These are phyloP conservation scores for Oncorhynchus keta DNA, from an alignment of 2,113 vertebrate species.

Conservation along the genomic window DNA sequence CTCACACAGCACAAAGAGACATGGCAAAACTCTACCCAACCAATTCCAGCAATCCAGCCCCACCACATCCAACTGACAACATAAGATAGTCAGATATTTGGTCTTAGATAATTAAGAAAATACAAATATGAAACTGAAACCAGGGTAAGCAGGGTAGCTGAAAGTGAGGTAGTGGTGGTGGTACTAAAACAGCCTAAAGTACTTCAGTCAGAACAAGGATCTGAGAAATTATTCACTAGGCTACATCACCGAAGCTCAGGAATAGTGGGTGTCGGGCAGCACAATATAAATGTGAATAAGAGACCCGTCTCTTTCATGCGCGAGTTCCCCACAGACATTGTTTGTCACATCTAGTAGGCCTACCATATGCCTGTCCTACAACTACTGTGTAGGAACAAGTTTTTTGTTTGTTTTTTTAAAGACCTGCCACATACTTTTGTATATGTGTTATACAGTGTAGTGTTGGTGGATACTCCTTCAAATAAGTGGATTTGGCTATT, in stretches of 20 bases:
- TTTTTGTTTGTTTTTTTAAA: not conserved
- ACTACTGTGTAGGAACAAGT: not conserved
- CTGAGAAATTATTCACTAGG: not conserved
- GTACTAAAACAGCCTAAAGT: too few species aligned
- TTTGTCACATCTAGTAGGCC: not conserved
- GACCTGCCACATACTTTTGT: not conserved
- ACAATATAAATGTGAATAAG: not conserved
- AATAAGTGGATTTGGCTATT: too few species aligned
- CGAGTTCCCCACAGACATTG: not conserved
- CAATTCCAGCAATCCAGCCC: too few species aligned
- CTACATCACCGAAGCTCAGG: not conserved
- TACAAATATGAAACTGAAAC: too few species aligned
- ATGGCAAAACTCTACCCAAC: too few species aligned
- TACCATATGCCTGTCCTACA: not conserved
- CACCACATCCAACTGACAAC: too few species aligned
- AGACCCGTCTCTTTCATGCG: not conserved
- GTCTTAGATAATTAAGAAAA: too few species aligned
- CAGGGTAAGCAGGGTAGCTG: too few species aligned
- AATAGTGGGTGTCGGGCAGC: not conserved
- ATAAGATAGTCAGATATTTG: too few species aligned
- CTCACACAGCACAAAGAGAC: too few species aligned
- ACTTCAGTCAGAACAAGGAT: not conserved
- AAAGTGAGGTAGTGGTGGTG: not conserved
- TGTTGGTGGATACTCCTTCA: too few species aligned
- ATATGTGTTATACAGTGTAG: too few species aligned